Percentiles rank a stretch among this genome's conserved stretches.
phyloP scores from a whole-genome alignment of 1,140 invertebrate genomes.

The Nylanderia fulva region DNA sequence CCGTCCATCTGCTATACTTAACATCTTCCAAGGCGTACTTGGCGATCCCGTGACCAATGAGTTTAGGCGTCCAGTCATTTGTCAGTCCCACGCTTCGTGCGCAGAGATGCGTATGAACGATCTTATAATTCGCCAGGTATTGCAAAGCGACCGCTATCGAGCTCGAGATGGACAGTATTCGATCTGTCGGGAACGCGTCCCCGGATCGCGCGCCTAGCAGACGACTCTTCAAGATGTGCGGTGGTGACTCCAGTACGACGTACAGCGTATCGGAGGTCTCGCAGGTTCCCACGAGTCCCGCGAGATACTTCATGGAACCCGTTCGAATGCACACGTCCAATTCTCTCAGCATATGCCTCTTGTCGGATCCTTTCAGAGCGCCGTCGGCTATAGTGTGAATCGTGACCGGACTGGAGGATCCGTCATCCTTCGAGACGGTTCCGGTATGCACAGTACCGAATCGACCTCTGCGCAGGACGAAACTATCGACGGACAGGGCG shows the following conservation, averaged over 20 bases:
- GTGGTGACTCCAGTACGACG: slow-evolving; percentile 90
- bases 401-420: slow-evolving; percentile 72
- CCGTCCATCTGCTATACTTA: slow-evolving; percentile 92
- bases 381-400: slow-evolving; percentile 87
- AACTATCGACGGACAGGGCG: slow-evolving; percentile 89
- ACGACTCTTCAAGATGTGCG: slow-evolving; percentile 89
- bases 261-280: slow-evolving; percentile 91
- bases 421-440: slow-evolving; percentile 87
- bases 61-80: slow-evolving; percentile 88
- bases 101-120: slow-evolving; percentile 90
- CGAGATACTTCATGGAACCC: slow-evolving; percentile 90
- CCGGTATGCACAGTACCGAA: slow-evolving; percentile 92
- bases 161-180: slow-evolving; percentile 89
- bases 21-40: slow-evolving; percentile 85
- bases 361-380: slow-evolving; percentile 88
- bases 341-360: slow-evolving; percentile 90
- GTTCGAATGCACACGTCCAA: slow-evolving; percentile 90
- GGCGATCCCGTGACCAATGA: slow-evolving; percentile 90
- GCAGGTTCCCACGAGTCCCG: slow-evolving; percentile 92
- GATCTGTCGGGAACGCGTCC: slow-evolving; percentile 87
- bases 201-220: slow-evolving; percentile 88
- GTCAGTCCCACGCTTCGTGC: slow-evolving; percentile 90
- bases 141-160: slow-evolving; percentile 86
- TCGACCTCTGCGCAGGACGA: slow-evolving; percentile 89
- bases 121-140: slow-evolving; percentile 85